These are phyloP conservation scores for Xiphophorus couchianus DNA, from an alignment of 2,113 vertebrate genomes.

Conservation along the genomic window DNA sequence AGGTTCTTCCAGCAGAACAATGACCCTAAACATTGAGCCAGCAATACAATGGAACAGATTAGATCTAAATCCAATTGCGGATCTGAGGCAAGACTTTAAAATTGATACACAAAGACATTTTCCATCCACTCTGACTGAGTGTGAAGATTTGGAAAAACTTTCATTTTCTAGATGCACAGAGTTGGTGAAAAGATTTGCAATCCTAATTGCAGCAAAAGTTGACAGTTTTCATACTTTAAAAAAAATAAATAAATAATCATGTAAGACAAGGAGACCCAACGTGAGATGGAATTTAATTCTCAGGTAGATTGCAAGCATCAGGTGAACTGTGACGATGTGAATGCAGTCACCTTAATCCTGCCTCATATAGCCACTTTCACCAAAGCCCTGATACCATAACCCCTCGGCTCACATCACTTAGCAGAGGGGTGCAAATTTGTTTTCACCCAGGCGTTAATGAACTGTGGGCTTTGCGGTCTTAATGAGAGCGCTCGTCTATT, in stretches of 20 bases:
- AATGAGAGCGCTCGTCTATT: conserved; percentile 59
- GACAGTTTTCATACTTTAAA: background rate
- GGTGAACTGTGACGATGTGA: conserved; percentile 54
- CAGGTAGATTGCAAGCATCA: conserved; percentile 30
- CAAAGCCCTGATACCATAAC: conserved; percentile 17
- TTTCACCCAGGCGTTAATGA: conserved; percentile 79
- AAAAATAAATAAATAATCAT: background rate
- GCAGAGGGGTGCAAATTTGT: conserved; percentile 76
- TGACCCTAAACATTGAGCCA: too few species aligned
- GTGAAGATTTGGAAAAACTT: too few species aligned
- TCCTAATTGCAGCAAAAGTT: too few species aligned
- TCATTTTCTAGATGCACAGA: too few species aligned
- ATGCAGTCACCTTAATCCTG: conserved; percentile 39
- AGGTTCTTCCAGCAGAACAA: too few species aligned
- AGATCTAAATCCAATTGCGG: too few species aligned
- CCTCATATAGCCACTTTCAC: conserved; percentile 22
- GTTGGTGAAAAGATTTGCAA: too few species aligned
- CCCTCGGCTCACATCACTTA: conserved; percentile 59
- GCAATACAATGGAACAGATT: too few species aligned
- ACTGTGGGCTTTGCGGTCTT: conserved; percentile 63
- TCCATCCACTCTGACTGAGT: too few species aligned
- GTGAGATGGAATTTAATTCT: conserved; percentile 47
- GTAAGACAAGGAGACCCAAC: background rate
- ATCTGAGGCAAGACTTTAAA: too few species aligned
- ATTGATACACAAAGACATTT: too few species aligned